Base-by-base conservation (phyloP, 2,888 invertebrate species). In the Megastigmus dorsalis region DNA sequence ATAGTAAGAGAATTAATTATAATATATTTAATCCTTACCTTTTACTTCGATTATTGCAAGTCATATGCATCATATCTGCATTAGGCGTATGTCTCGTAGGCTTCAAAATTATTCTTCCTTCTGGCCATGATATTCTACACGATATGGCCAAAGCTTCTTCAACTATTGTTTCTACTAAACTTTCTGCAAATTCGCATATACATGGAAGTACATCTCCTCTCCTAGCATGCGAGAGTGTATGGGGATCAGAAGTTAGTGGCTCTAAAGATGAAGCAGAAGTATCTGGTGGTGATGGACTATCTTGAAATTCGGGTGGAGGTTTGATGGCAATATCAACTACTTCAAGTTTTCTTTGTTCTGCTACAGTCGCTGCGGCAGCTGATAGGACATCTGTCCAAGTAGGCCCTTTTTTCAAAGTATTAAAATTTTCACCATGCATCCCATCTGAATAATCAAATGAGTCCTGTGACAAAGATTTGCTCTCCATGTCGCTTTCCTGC, bases 251-350 rank as follows among this genome's bases (percentile, higher is more conserved):
- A 10, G 82, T 79, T 63, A 87, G 82, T 23, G 86, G 87, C 18
- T 83, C 83, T 33, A 84, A 82, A 10, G 84, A 87, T n/a, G 84
- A 83, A 18, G 85, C 84, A 3, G 87, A 86, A n/a, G 77, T 74
- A 63, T 88, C 86, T 9, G 84, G 88, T n/a, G 84, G 87, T 60
- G 85, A 89, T 28, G 91, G 90, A 80, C 89, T 90, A 81, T 92
- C 95, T 89, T 95, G 95, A 89, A 95, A 96, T 86, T 96, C 95
- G 15, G 93, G 93, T 15, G 96, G 96, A 76, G 96, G 96, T 84
- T 95, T 95, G 79, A 95, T 95, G 15, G 94, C 92, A 65, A 88
- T 88, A 57, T 87, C 88, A n/a, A 85, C 86, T 23, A 84, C 82
- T 70, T 90, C 82, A 7, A 74, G 65, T 43, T 76, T 76, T 28